phyloP scores from a whole-genome alignment of 2,113 vertebrate genomes.

The Antechinus flavipes region DNA sequence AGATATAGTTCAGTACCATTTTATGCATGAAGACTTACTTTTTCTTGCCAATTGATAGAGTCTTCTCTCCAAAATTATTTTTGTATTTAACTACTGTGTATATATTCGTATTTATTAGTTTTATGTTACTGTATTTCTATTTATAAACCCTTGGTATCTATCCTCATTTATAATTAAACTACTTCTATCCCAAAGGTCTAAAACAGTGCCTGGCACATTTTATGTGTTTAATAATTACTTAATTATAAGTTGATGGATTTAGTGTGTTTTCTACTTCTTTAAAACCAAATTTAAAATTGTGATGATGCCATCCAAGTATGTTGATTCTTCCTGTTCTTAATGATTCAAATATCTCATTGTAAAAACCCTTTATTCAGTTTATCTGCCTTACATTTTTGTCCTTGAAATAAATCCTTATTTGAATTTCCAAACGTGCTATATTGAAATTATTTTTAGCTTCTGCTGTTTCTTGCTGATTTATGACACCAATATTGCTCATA shows the following conservation, averaged over 20 bases:
- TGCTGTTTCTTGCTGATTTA: neutral
- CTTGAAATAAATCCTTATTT: slow-evolving; percentile 1
- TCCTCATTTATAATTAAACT: neutral
- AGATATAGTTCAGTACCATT: neutral
- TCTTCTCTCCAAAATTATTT: neutral
- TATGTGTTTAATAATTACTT: neutral
- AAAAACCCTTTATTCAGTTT: neutral
- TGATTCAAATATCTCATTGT: neutral
- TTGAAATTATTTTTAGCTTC: neutral
- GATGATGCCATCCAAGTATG: neutral
- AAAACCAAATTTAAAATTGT: neutral
- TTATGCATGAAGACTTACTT: neutral
- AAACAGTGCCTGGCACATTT: neutral
- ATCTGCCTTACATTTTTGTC: neutral
- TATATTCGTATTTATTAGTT: neutral
- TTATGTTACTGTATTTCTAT: neutral
- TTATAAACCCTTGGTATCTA: neutral
- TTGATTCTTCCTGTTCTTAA: neutral
- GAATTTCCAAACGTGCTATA: neutral
- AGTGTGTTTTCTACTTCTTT: neutral
- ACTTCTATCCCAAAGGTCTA: neutral
- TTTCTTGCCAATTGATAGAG: neutral
- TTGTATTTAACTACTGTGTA: neutral
- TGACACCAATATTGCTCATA: neutral
- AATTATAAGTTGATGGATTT: neutral